Evolutionary conservation across 2,888 invertebrate genomes (phyloP).

Genomic region (Trissoscelio sp.): DNA sequence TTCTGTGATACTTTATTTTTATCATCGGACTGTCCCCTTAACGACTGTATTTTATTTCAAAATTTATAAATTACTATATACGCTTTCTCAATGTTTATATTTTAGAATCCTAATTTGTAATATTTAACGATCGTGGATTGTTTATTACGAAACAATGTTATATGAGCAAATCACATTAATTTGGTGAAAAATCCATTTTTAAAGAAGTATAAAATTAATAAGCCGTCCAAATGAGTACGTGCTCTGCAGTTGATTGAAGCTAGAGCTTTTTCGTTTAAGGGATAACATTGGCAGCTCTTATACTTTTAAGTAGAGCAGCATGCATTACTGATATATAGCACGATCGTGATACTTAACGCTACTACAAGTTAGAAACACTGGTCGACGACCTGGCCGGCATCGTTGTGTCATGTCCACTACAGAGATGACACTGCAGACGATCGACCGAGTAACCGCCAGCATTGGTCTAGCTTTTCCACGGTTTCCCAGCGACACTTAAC

Average conservation of each 20-base stretch:
- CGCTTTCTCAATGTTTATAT: too few species aligned
- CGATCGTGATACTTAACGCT: conserved; percentile 31
- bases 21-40: too few species aligned
- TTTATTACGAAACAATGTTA: too few species aligned
- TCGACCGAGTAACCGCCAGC: conserved; percentile 53
- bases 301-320: conserved; percentile 34
- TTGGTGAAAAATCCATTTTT: conserved; percentile 9
- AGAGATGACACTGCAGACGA: conserved; percentile 61
- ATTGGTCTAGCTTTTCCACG: conserved; percentile 58
- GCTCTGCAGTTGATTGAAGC: conserved; percentile 1
- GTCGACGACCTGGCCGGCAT: conserved; percentile 51
- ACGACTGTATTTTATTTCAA: too few species aligned
- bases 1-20: too few species aligned
- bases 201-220: conserved; percentile 9
- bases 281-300: conserved; percentile 31
- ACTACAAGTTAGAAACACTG: conserved; percentile 47
- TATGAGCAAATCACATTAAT: too few species aligned
- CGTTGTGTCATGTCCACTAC: conserved; percentile 48
- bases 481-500: conserved; percentile 52
- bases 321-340: conserved; percentile 30
- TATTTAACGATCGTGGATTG: too few species aligned
- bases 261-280: conserved; percentile 11
- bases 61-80: too few species aligned
- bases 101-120: too few species aligned
- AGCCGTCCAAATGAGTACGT: neutral